These are phyloP conservation scores for Sylvia borin DNA, from an alignment of 2,797 vertebrate species.

Conservation along the genomic window DNA sequence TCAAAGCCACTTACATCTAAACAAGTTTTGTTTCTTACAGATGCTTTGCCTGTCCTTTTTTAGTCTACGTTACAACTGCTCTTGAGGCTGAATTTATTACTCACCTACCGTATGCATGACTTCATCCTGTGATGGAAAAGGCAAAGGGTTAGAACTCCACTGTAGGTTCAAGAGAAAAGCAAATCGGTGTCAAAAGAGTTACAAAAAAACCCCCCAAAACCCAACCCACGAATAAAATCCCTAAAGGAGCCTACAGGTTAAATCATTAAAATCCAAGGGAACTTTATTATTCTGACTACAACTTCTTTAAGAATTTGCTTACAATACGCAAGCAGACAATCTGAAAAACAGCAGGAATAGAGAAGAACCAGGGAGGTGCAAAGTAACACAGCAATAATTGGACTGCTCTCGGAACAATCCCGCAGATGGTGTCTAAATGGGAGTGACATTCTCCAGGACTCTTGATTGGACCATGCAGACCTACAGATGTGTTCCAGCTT, in stretches of 20 bases:
- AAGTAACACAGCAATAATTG: not conserved
- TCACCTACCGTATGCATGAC: not conserved
- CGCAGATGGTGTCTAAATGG: not conserved
- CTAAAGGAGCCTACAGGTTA: not conserved
- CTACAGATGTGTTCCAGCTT: not conserved
- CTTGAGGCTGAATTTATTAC: not conserved
- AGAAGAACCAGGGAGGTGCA: not conserved
- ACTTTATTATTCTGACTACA: not conserved
- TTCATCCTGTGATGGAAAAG: not conserved
- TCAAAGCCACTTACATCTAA: constrained; percentile 38
- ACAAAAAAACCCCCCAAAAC: not conserved
- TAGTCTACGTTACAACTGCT: not conserved
- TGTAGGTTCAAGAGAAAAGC: not conserved
- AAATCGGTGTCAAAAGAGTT: not conserved
- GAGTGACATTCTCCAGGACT: not conserved
- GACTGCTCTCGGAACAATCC: not conserved
- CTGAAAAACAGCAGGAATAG: not conserved
- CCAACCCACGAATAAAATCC: not conserved
- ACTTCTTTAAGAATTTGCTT: not conserved
- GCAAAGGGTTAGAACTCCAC: not conserved
- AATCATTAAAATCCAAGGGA: not conserved
- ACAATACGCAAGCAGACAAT: not conserved
- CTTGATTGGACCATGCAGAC: not conserved
- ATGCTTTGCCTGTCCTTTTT: not conserved
- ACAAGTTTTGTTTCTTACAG: constrained; percentile 31